Percentiles rank a stretch among this genome's conserved stretches.
phyloP scores from a whole-genome alignment of 2,113 vertebrate species.

The Syngnathus floridae region DNA sequence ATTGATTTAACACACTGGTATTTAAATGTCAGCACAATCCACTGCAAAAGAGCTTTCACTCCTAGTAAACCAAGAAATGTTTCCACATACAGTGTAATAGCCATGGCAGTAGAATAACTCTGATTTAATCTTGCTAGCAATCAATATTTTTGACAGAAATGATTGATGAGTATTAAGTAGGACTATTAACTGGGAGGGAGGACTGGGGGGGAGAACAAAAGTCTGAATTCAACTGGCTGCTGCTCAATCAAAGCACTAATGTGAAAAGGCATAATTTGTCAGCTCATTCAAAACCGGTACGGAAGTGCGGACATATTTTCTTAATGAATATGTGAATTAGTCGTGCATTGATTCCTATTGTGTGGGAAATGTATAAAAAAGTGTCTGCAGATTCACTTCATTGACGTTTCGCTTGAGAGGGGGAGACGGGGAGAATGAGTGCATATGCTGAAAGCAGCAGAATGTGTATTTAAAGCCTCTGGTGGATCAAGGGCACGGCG shows the following conservation, averaged over 20 bases:
- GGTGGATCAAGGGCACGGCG: slow-evolving; percentile 57
- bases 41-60: slow-evolving; percentile 34
- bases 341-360: slow-evolving; percentile 72
- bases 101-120: slow-evolving; percentile 65
- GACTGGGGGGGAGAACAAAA: slow-evolving; percentile 26
- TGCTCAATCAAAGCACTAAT: slow-evolving; percentile 58
- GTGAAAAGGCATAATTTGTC: slow-evolving; percentile 64
- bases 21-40: neutral
- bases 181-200: slow-evolving; percentile 60
- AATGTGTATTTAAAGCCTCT: slow-evolving; percentile 61
- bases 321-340: slow-evolving; percentile 73
- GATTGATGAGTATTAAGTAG: slow-evolving; percentile 70
- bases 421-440: slow-evolving; percentile 52
- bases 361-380: slow-evolving; percentile 53
- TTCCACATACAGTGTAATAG: slow-evolving; percentile 65
- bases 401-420: slow-evolving; percentile 61
- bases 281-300: slow-evolving; percentile 66
- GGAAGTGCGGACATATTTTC: slow-evolving; percentile 63
- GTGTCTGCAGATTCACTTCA: slow-evolving; percentile 56
- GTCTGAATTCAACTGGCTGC: slow-evolving; percentile 51
- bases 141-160: slow-evolving; percentile 71
- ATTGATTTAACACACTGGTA: slow-evolving; percentile 4
- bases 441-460: slow-evolving; percentile 64
- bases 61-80: slow-evolving; percentile 56
- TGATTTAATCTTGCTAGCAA: slow-evolving; percentile 68